phyloP scores from a whole-genome alignment of 1,140 invertebrate species.

The Galleria mellonella region DNA sequence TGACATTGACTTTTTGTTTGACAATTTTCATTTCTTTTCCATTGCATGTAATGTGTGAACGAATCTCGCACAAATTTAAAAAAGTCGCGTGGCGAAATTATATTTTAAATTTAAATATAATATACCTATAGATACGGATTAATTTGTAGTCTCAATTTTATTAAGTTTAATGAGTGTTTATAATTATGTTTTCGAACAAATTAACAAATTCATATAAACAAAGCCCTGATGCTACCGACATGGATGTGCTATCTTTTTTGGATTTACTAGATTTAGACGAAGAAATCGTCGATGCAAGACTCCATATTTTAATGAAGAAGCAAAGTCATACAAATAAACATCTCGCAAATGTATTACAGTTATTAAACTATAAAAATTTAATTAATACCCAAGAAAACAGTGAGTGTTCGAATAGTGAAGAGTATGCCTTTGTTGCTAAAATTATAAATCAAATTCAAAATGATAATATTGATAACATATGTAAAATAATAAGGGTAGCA shows the following conservation, averaged over 20 bases:
- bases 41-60: no score
- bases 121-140: no score
- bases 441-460: constrained; percentile 28
- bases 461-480: constrained; percentile 34
- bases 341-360: constrained; percentile 30
- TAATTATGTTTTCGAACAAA: no score
- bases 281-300: constrained; percentile 39
- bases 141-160: no score
- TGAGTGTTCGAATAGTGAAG: constrained; percentile 47
- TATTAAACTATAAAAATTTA: constrained; percentile 53
- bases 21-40: no score
- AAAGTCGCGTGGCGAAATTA: no score
- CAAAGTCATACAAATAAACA: constrained; percentile 32
- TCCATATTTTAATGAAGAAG: constrained; percentile 37
- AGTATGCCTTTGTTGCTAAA: constrained; percentile 43
- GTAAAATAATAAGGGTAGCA: constrained; percentile 37
- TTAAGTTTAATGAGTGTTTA: no score
- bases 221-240: constrained; percentile 17
- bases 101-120: no score
- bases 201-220: no score
- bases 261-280: constrained; percentile 58
- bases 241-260: constrained; percentile 45
- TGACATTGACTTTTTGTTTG: no score
- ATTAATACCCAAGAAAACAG: constrained; percentile 43
- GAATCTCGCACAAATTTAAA: no score